Percentiles rank a stretch among this genome's conserved stretches.
These are phyloP conservation scores for Galeruca laticollis DNA, from an alignment of 2,888 invertebrate species.

Conservation along the genomic window DNA sequence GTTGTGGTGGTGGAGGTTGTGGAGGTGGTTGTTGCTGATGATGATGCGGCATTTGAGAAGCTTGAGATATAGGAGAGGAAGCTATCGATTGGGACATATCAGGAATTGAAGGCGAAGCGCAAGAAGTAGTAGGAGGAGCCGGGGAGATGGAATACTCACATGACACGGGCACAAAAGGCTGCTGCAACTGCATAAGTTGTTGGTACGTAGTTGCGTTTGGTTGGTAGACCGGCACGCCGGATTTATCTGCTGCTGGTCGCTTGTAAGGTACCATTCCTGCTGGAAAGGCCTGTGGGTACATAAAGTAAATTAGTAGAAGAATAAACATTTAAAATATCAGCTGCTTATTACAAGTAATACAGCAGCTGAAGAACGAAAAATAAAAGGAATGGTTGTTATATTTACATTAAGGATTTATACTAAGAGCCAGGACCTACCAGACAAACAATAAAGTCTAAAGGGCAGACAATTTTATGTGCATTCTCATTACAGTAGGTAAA, in stretches of 20 bases:
- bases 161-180: slow-evolving; percentile 98
- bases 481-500: too few species aligned
- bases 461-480: too few species aligned
- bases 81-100: slow-evolving; percentile 59
- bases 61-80: slow-evolving; percentile 52
- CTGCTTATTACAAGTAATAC: too few species aligned
- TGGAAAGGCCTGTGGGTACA: slow-evolving; percentile 83
- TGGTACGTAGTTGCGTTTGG: slow-evolving; percentile 92
- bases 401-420: too few species aligned
- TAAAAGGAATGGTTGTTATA: too few species aligned
- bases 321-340: slow-evolving; percentile 18
- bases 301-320: slow-evolving; percentile 37
- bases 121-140: slow-evolving; percentile 66
- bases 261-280: slow-evolving; percentile 96
- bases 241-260: slow-evolving; percentile 96
- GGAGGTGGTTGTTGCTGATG: slow-evolving; percentile 51
- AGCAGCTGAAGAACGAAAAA: too few species aligned
- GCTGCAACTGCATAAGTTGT: slow-evolving; percentile 94
- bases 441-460: too few species aligned
- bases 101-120: slow-evolving; percentile 61
- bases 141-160: slow-evolving; percentile 93
- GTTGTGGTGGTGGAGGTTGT: slow-evolving; percentile 50
- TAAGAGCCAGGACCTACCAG: too few species aligned
- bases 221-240: slow-evolving; percentile 96
- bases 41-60: slow-evolving; percentile 43